Evolutionary conservation across 2,797 vertebrate genomes (phyloP).

Genomic region (Dallia pectoralis): DNA sequence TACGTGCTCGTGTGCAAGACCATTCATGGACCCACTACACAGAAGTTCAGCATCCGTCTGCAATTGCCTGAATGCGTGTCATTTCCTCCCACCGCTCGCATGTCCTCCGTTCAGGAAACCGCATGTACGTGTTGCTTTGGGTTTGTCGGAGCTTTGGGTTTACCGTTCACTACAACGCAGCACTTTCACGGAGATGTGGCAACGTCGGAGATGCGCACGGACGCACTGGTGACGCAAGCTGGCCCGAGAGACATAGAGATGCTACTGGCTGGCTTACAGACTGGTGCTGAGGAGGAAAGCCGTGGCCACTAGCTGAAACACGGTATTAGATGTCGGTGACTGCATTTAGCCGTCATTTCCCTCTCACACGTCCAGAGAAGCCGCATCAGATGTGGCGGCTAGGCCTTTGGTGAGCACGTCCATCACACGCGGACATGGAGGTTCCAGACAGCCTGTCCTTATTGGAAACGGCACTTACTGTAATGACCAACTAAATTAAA

Average conservation of each 20-base stretch:
- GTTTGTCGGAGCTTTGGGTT: slow-evolving; percentile 52
- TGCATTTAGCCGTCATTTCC: slow-evolving; percentile 69
- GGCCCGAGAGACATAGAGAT: slow-evolving; percentile 67
- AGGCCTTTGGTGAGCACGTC: slow-evolving; percentile 65
- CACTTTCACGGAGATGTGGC: slow-evolving; percentile 60
- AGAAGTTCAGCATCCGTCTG: slow-evolving; percentile 32
- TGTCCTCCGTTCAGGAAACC: not conserved
- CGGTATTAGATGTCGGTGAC: slow-evolving; percentile 70
- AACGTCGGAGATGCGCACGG: slow-evolving; percentile 54
- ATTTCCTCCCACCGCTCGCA: slow-evolving; percentile 24
- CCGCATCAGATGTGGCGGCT: slow-evolving; percentile 70
- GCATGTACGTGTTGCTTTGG: slow-evolving; percentile 57
- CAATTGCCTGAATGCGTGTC: slow-evolving; percentile 36
- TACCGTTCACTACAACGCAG: slow-evolving; percentile 43
- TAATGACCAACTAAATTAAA: slow-evolving; percentile 41
- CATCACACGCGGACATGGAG: slow-evolving; percentile 51
- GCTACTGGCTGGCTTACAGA: slow-evolving; percentile 72
- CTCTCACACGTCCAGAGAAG: slow-evolving; percentile 65
- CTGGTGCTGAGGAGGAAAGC: slow-evolving; percentile 54
- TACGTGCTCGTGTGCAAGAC: not conserved
- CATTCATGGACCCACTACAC: slow-evolving; percentile 16
- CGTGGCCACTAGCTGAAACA: slow-evolving; percentile 60
- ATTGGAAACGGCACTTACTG: slow-evolving; percentile 48
- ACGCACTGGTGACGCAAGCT: slow-evolving; percentile 72
- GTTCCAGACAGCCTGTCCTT: slow-evolving; percentile 2